Percentiles rank a stretch among this genome's conserved stretches.
Conservation (phyloP, 1,140 invertebrate genomes). For the Gryllus bimaculatus region DNA sequence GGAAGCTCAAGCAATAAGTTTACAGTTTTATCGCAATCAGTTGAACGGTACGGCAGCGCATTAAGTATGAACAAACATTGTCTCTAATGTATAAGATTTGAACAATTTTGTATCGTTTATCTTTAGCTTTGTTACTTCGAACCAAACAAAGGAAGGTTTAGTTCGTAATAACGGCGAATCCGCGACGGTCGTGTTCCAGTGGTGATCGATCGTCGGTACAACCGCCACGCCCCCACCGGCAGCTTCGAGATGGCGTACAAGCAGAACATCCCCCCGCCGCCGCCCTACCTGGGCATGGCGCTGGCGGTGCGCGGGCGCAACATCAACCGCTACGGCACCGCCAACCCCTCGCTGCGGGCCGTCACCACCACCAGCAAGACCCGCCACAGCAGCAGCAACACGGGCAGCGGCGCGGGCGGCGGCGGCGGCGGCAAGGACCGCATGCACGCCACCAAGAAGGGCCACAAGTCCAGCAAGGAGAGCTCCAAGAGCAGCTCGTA, state of each 20-base stretch:
- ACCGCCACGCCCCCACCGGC: conserved; percentile 73
- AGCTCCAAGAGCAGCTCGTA: conserved; percentile 26
- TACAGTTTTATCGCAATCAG: too few species aligned
- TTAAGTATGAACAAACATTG: too few species aligned
- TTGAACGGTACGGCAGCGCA: too few species aligned
- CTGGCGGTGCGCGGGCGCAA: conserved; percentile 60
- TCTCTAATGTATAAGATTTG: too few species aligned
- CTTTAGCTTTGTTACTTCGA: too few species aligned
- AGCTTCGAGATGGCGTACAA: conserved; percentile 77
- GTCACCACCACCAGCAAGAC: background rate
- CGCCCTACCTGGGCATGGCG: conserved; percentile 73
- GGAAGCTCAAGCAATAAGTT: too few species aligned
- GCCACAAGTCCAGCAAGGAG: background rate
- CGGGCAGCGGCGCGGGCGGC: background rate
- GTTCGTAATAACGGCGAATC: too few species aligned
- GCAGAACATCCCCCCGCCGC: conserved; percentile 61
- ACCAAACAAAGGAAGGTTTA: too few species aligned
- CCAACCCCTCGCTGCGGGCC: too few species aligned
- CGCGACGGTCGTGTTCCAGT: conserved; percentile 47
- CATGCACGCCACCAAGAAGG: background rate
- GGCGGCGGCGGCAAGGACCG: background rate
- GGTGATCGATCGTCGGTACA: conserved; percentile 68
- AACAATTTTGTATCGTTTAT: too few species aligned
- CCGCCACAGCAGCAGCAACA: background rate
- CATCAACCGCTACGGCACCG: conserved; percentile 22